phyloP scores from a whole-genome alignment of 2,888 invertebrate species.

The Syritta pipiens region DNA sequence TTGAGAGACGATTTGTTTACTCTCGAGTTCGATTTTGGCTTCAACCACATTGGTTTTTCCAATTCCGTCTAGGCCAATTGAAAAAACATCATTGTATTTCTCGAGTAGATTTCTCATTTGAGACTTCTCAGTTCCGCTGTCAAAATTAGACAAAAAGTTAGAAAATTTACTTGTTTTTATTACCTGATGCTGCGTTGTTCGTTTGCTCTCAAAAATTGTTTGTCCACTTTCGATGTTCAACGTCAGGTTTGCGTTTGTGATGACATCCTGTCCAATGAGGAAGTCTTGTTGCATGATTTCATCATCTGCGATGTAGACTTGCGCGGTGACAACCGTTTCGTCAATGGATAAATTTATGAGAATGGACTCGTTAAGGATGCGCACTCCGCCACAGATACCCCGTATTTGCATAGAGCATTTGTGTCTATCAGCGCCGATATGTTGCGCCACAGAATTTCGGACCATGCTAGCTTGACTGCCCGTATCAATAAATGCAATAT shows the following conservation, averaged over 20 bases:
- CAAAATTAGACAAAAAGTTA: slow-evolving; percentile 1
- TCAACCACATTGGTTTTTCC: slow-evolving; percentile 33
- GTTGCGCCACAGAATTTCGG: slow-evolving; percentile 27
- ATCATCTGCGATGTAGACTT: slow-evolving; percentile 37
- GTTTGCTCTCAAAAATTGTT: no score
- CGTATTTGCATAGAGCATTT: slow-evolving; percentile 36
- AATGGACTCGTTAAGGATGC: slow-evolving; percentile 34
- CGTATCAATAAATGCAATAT: slow-evolving; percentile 43
- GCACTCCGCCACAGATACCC: slow-evolving; percentile 34
- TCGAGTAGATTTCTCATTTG: not conserved
- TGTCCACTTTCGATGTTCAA: no score
- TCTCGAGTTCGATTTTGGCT: slow-evolving; percentile 36
- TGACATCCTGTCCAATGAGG: slow-evolving; percentile 23
- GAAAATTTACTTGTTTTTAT: no score
- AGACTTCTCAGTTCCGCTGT: not conserved
- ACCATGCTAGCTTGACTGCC: slow-evolving; percentile 38
- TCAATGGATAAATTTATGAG: slow-evolving; percentile 17
- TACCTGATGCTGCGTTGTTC: no score
- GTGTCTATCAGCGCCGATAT: slow-evolving; percentile 21
- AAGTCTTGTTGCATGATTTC: slow-evolving; percentile 26
- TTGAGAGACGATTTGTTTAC: not conserved
- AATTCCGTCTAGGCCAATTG: slow-evolving; percentile 29
- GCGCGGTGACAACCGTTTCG: slow-evolving; percentile 10
- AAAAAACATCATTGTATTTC: slow-evolving; percentile 22
- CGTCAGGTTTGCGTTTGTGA: slow-evolving; percentile 21